Conservation (phyloP, 2,888 invertebrate species). For the Callyntrura sp. region DNA sequence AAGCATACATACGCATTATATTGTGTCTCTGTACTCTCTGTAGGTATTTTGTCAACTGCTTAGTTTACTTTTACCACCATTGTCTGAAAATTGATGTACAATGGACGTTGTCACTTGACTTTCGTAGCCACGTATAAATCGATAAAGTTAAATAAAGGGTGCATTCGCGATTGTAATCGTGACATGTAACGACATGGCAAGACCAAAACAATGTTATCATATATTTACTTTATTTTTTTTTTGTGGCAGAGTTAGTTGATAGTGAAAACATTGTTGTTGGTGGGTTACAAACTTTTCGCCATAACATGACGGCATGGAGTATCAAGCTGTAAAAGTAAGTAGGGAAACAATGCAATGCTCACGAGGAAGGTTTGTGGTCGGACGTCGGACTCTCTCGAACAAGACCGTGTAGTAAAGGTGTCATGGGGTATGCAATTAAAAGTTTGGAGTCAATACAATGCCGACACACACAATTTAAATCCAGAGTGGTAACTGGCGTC, state of each 20-base stretch:
- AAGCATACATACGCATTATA: not conserved
- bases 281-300: not conserved
- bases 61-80: slow-evolving; percentile 13
- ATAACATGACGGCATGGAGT: not conserved
- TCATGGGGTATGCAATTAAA: too few relatives aligned
- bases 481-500: too few relatives aligned
- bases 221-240: too few relatives aligned
- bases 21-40: not conserved
- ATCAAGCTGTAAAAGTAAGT: not conserved
- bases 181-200: too few relatives aligned
- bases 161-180: not conserved
- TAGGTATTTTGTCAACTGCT: not conserved
- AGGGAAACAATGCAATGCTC: not conserved
- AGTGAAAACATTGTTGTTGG: not conserved
- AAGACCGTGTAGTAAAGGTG: too few relatives aligned
- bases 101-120: slow-evolving; percentile 52
- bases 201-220: not conserved
- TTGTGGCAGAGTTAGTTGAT: not conserved
- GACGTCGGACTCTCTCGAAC: too few relatives aligned
- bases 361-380: too few relatives aligned
- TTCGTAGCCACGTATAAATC: slow-evolving; percentile 21
- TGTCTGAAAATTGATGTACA: not conserved
- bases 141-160: slow-evolving; percentile 34
- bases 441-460: too few relatives aligned
- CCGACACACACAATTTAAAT: too few relatives aligned